A percentile compares a stretch with the other conserved stretches of the same genome.
Evolutionary conservation across 2,113 vertebrate genomes (phyloP).

Genomic region (Sceloporus undulatus): DNA sequence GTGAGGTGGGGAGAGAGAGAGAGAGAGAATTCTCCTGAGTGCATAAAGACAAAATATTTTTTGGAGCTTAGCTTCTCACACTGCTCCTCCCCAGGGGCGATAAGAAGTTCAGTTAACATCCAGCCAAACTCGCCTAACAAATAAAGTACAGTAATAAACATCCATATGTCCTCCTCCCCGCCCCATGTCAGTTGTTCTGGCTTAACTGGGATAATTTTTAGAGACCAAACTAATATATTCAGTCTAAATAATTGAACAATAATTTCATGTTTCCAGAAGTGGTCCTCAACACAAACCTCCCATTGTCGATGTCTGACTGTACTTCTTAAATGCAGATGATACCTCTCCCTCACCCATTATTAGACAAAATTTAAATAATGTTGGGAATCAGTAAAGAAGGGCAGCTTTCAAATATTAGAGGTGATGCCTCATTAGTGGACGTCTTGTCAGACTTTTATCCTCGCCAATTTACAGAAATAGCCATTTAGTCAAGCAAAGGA

Average conservation of each 20-base stretch:
- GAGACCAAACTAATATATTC: conserved; percentile 13
- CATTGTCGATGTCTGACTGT: conserved; percentile 29
- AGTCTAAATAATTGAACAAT: background rate
- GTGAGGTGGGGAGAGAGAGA: too few relatives aligned
- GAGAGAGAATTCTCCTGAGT: too few relatives aligned
- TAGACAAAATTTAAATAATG: conserved; percentile 53
- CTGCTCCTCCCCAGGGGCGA: conserved; percentile 18
- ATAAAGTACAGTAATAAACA: background rate
- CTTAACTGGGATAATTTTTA: conserved; percentile 60
- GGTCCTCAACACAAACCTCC: conserved; percentile 22
- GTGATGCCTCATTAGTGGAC: conserved; percentile 50
- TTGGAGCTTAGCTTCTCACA: too few relatives aligned
- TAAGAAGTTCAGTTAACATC: conserved; percentile 24
- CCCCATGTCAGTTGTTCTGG: conserved; percentile 46
- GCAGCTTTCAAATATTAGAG: conserved; percentile 47
- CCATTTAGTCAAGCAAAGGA: conserved; percentile 39
- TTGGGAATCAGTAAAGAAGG: conserved; percentile 29
- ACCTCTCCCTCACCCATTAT: conserved; percentile 39
- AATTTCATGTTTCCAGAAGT: conserved; percentile 18
- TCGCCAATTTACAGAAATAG: conserved; percentile 46
- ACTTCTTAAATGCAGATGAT: conserved; percentile 42
- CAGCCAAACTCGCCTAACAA: background rate
- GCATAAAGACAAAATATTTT: too few relatives aligned
- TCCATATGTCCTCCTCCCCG: conserved; percentile 44
- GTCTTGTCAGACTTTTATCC: conserved; percentile 34